Conservation (phyloP, 1,140 invertebrate genomes). For the Meloidogyne hapla region DNA sequence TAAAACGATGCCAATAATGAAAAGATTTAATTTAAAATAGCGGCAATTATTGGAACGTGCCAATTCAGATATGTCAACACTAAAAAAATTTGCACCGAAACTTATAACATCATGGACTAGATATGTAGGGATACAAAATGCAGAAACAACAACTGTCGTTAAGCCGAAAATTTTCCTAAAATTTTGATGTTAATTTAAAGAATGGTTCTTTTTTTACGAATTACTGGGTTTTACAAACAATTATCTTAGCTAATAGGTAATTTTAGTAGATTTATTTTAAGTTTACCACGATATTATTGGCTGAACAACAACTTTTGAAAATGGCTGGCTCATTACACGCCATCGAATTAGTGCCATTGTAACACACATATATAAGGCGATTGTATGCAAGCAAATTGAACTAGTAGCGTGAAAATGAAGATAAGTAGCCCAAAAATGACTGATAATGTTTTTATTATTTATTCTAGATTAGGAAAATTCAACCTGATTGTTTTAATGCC, state of each 20-base stretch:
- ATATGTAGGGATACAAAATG: slow-evolving; percentile 52
- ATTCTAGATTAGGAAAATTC: background rate
- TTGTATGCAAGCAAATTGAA: slow-evolving; percentile 52
- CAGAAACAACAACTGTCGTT: slow-evolving; percentile 35
- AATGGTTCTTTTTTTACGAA: slow-evolving; percentile 22
- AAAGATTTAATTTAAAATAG: slow-evolving; percentile 51
- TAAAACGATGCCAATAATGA: slow-evolving; percentile 55
- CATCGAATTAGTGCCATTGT: slow-evolving; percentile 55
- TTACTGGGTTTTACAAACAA: no score
- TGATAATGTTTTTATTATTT: slow-evolving; percentile 24
- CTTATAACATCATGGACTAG: slow-evolving; percentile 51
- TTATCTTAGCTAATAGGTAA: no score
- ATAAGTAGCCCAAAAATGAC: slow-evolving; percentile 50
- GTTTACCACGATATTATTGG: slow-evolving; percentile 45
- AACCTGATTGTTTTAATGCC: slow-evolving; percentile 19
- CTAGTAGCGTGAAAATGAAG: slow-evolving; percentile 51
- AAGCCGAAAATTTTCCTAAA: slow-evolving; percentile 46
- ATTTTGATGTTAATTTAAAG: slow-evolving; percentile 17
- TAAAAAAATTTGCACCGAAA: slow-evolving; percentile 36
- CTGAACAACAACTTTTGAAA: slow-evolving; percentile 23
- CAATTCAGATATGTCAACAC: slow-evolving; percentile 56
- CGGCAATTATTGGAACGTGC: slow-evolving; percentile 44
- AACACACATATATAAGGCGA: slow-evolving; percentile 51
- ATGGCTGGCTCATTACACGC: slow-evolving; percentile 53
- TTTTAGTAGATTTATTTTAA: background rate